Conservation (phyloP, 1,140 invertebrate species). For the Akabosia matsudoensis region DNA sequence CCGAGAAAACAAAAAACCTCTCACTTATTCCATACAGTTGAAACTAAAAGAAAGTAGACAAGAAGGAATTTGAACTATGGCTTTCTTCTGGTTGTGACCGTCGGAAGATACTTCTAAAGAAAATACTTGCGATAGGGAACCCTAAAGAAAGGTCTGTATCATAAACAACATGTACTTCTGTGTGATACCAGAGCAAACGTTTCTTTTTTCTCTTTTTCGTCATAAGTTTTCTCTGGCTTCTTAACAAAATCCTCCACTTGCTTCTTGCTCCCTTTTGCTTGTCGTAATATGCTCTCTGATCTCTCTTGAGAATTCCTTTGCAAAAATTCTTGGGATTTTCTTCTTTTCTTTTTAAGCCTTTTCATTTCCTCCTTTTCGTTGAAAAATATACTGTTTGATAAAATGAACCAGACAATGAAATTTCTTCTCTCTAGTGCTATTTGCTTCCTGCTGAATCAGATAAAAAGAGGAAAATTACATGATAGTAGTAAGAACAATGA, state of each 20-base stretch:
- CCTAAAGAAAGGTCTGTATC: too few species aligned
- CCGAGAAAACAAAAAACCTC: not conserved
- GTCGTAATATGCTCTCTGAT: not conserved
- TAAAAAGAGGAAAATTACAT: not conserved
- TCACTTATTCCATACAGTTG: not conserved
- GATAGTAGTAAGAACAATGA: not conserved
- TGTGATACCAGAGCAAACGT: not conserved
- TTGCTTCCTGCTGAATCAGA: not conserved
- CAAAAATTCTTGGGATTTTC: constrained; percentile 20
- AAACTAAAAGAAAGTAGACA: not conserved
- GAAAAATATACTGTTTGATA: constrained; percentile 16
- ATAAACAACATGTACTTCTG: not conserved
- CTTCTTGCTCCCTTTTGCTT: not conserved
- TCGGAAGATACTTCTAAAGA: too few species aligned
- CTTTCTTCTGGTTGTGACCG: not conserved
- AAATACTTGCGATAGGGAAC: too few species aligned
- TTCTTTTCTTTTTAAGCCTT: not conserved
- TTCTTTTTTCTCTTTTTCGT: not conserved
- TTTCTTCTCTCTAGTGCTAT: not conserved
- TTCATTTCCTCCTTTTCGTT: not conserved
- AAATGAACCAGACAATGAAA: constrained; percentile 20
- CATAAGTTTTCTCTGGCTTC: not conserved
- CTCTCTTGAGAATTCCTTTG: constrained; percentile 10
- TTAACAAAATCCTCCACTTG: not conserved
- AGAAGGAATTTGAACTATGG: not conserved